phyloP scores from a whole-genome alignment of 1,140 invertebrate genomes.

The Panagrolaimus sp. region DNA sequence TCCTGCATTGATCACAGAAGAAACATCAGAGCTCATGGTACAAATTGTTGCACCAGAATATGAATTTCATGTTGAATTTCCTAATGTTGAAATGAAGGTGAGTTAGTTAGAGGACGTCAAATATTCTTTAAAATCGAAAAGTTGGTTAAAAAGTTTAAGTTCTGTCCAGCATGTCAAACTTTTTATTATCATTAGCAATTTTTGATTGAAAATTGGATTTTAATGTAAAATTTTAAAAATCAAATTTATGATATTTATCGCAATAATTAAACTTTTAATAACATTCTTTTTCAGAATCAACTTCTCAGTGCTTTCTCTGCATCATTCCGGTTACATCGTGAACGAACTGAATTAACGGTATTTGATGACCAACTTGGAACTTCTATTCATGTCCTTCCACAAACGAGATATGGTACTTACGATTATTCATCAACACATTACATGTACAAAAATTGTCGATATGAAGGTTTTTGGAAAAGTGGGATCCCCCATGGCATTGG shows the following conservation, averaged over 20 bases:
- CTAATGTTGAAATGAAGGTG: not conserved
- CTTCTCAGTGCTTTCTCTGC: not conserved
- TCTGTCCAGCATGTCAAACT: too few species aligned
- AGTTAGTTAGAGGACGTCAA: too few species aligned
- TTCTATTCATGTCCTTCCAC: not conserved
- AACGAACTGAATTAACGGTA: not conserved
- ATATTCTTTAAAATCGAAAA: too few species aligned
- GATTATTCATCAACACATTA: conserved; percentile 28
- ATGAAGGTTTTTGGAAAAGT: conserved; percentile 24
- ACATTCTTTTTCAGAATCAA: not conserved
- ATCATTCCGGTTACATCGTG: not conserved
- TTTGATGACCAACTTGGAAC: not conserved
- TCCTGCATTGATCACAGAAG: not conserved
- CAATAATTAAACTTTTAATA: too few species aligned
- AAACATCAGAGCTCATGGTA: not conserved
- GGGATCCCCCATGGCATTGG: conserved; percentile 26
- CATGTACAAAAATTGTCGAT: conserved; percentile 9
- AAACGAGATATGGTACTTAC: conserved; percentile 11
- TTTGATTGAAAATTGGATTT: too few species aligned
- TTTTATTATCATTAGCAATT: too few species aligned
- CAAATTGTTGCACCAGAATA: not conserved
- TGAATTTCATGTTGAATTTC: conserved; percentile 6
- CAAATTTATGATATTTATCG: too few species aligned
- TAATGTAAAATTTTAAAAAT: too few species aligned
- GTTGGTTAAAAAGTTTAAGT: too few species aligned